Conservation (phyloP, 2,797 vertebrate species). For the Ptychobarbus kaznakovi region DNA sequence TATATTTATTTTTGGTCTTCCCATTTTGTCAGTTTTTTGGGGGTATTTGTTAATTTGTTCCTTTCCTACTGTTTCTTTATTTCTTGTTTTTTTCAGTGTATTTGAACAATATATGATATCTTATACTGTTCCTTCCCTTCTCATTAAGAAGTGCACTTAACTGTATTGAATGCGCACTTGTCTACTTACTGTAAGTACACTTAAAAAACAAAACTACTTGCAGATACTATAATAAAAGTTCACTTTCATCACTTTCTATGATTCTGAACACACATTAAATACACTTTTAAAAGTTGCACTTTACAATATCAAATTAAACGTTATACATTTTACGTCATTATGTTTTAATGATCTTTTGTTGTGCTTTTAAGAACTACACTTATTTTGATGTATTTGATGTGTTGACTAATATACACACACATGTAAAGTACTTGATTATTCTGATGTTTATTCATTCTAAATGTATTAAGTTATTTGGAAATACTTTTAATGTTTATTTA, state of each 20-base stretch:
- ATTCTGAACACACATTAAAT: neutral
- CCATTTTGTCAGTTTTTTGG: slow-evolving; percentile 43
- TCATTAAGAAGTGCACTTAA: neutral
- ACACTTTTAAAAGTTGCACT: neutral
- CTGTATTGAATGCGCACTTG: neutral
- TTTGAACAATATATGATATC: neutral
- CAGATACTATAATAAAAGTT: neutral
- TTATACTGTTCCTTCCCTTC: neutral
- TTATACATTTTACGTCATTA: neutral
- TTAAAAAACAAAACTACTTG: neutral
- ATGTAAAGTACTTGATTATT: neutral
- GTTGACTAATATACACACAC: too few species aligned
- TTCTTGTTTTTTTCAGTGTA: neutral
- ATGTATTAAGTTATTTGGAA: neutral
- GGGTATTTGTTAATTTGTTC: neutral
- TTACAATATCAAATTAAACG: neutral
- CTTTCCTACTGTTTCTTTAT: slow-evolving; percentile 1
- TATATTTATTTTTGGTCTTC: slow-evolving; percentile 56
- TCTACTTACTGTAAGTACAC: neutral
- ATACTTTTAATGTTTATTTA: neutral
- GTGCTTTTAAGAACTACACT: neutral
- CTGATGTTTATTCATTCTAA: too few species aligned
- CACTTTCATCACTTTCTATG: neutral
- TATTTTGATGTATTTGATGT: too few species aligned
- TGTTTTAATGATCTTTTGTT: neutral